Conservation (phyloP, 2,113 vertebrate genomes). For the Boulengeromyrus knoepffleri region DNA sequence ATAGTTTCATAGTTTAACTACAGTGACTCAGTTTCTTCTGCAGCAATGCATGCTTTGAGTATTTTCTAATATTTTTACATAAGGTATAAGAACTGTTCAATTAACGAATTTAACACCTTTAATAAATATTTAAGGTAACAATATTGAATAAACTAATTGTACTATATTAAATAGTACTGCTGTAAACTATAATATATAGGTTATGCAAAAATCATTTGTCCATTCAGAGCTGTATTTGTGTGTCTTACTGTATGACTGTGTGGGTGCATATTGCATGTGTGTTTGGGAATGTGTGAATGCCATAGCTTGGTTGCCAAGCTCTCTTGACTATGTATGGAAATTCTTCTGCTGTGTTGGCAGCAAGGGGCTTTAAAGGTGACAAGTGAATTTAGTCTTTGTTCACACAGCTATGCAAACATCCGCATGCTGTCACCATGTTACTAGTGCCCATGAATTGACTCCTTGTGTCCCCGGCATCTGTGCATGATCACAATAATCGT, state of each 20-base stretch:
- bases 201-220: neutral
- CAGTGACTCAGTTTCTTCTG: neutral
- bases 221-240: neutral
- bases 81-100: neutral
- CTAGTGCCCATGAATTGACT: neutral
- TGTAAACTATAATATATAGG: neutral
- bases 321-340: neutral
- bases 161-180: neutral
- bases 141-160: neutral
- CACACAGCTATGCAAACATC: neutral
- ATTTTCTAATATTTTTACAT: neutral
- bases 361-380: neutral
- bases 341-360: neutral
- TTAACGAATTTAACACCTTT: neutral
- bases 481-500: slow-evolving; percentile 2
- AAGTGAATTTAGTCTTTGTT: neutral
- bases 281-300: neutral
- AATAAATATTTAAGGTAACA: neutral
- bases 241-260: neutral
- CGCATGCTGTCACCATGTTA: neutral
- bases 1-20: neutral
- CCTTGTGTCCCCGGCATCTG: neutral
- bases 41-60: neutral
- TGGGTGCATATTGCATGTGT: neutral
- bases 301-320: neutral